Percentiles rank a stretch among this genome's conserved stretches.
phyloP scores from a whole-genome alignment of 1,140 invertebrate species.

The Maconellicoccus hirsutus region DNA sequence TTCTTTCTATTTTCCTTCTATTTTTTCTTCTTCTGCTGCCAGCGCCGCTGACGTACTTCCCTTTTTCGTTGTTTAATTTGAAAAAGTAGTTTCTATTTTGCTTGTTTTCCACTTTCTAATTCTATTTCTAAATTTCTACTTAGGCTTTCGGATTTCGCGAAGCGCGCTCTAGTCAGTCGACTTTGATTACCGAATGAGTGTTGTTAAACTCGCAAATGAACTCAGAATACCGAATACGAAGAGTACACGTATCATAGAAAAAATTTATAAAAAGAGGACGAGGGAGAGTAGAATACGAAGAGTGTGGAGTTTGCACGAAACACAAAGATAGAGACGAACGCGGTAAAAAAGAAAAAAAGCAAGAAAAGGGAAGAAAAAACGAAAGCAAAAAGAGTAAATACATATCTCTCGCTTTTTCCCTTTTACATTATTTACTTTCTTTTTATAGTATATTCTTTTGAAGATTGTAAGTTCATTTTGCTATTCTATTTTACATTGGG shows the following conservation, averaged over 20 bases:
- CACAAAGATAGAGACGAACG: too few relatives aligned
- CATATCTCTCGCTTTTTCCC: slow-evolving; percentile 22
- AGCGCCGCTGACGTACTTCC: too few relatives aligned
- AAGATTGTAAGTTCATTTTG: slow-evolving; percentile 23
- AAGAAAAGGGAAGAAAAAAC: neutral
- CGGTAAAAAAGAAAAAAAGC: neutral
- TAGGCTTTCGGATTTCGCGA: too few relatives aligned
- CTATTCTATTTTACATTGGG: slow-evolving; percentile 16
- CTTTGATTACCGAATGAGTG: too few relatives aligned
- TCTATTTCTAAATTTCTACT: too few relatives aligned
- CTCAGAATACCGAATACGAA: too few relatives aligned
- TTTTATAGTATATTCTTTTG: slow-evolving; percentile 24
- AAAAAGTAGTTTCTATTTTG: neutral
- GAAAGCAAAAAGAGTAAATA: slow-evolving; percentile 13
- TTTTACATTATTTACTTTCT: slow-evolving; percentile 25
- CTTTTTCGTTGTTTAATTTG: slow-evolving; percentile 11
- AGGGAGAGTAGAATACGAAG: too few relatives aligned
- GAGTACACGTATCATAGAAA: too few relatives aligned
- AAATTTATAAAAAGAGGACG: too few relatives aligned
- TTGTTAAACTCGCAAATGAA: too few relatives aligned
- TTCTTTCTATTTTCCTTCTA: slow-evolving; percentile 25
- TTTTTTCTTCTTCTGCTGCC: slow-evolving; percentile 21
- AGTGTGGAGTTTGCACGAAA: too few relatives aligned
- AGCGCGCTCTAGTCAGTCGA: too few relatives aligned
- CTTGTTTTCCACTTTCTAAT: neutral